A percentile compares a stretch with the other conserved stretches of the same genome.
Conservation (phyloP, 2,797 vertebrate genomes). For the Protonibea diacanthus region DNA sequence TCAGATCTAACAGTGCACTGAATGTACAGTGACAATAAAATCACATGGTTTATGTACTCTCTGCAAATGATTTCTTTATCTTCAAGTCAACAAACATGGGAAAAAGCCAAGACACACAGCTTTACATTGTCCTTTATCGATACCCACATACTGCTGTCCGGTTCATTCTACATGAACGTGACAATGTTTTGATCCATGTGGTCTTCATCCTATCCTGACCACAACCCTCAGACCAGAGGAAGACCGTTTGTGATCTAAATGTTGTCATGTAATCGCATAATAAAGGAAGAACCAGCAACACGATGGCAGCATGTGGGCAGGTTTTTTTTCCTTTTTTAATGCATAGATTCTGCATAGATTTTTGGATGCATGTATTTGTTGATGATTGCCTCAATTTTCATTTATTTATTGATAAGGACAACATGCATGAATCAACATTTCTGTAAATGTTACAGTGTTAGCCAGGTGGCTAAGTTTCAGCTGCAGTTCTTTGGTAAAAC, state of each 20-base stretch:
- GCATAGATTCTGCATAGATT: not conserved
- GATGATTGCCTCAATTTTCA: not conserved
- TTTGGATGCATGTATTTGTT: not conserved
- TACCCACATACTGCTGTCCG: not conserved
- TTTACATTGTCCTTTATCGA: not conserved
- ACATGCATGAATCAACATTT: too few species aligned
- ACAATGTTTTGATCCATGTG: not conserved
- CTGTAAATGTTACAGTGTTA: too few species aligned
- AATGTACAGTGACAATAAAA: constrained; percentile 86
- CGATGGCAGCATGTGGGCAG: not conserved
- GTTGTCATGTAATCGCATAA: not conserved
- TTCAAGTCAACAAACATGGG: not conserved
- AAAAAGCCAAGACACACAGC: not conserved
- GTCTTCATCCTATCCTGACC: not conserved
- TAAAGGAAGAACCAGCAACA: not conserved
- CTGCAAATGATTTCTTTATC: constrained; percentile 50
- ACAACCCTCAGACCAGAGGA: not conserved
- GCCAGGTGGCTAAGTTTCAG: too few species aligned
- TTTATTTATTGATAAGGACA: too few species aligned
- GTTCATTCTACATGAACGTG: not conserved
- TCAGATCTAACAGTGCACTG: constrained; percentile 81
- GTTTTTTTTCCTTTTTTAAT: too few species aligned
- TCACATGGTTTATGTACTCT: constrained; percentile 81
- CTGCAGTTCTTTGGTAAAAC: too few species aligned
- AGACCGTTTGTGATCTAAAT: not conserved